Conservation (phyloP, 1,140 invertebrate species). For the Rhopalosiphum padi region DNA sequence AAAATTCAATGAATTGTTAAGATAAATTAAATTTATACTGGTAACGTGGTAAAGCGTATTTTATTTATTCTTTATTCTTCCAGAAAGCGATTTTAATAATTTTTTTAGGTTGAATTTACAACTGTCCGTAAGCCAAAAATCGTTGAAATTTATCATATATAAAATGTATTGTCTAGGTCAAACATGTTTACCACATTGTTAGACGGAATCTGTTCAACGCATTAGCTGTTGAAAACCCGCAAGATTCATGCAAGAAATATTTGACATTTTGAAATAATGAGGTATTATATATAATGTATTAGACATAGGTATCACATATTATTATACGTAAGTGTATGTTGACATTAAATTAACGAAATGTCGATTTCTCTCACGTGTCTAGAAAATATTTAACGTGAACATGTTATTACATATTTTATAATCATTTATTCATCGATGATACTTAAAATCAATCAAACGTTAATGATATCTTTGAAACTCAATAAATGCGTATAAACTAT, state of each 20-base stretch:
- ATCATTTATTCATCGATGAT: not conserved
- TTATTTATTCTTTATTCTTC: not conserved
- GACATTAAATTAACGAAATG: not conserved
- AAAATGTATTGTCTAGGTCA: not conserved
- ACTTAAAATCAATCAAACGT: not conserved
- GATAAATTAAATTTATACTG: not conserved
- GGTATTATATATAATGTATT: not conserved
- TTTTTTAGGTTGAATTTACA: not conserved
- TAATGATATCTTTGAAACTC: not conserved
- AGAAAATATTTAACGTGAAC: not conserved
- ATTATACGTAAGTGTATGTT: not conserved
- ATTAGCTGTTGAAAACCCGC: not conserved
- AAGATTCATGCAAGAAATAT: not conserved
- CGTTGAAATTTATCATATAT: not conserved
- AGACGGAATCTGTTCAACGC: not conserved
- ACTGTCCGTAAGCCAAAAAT: not conserved
- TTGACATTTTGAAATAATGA: not conserved
- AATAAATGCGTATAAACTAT: not conserved
- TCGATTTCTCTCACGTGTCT: not conserved
- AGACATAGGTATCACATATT: not conserved
- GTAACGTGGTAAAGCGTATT: not conserved
- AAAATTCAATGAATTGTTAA: not conserved
- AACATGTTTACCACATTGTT: not conserved
- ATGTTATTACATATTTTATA: not conserved
- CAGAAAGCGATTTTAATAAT: not conserved